Evolutionary conservation across 2,888 invertebrate species (phyloP).

Genomic region (Shargacucullia verbasci): DNA sequence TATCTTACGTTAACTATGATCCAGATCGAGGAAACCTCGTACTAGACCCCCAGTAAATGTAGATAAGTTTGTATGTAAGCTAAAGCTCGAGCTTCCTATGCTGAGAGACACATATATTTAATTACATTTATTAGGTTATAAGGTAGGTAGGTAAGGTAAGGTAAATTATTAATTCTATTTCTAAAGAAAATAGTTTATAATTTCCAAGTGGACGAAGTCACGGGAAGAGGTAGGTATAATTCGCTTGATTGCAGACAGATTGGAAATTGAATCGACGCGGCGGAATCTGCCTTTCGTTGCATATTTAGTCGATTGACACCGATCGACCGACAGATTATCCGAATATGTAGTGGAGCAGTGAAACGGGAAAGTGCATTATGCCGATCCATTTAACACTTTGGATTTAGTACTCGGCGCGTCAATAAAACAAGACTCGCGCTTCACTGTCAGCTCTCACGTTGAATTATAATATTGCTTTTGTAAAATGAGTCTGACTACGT

Average conservation of each 20-base stretch:
- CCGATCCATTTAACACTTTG: slow-evolving; percentile 62
- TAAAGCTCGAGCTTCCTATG: no score
- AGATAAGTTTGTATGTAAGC: no score
- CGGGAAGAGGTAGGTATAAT: background rate
- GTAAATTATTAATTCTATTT: no score
- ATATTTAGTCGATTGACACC: slow-evolving; percentile 54
- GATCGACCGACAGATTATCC: slow-evolving; percentile 42
- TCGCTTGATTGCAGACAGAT: slow-evolving; percentile 4
- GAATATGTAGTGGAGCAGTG: slow-evolving; percentile 30
- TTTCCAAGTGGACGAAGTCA: no score
- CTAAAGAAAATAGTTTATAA: no score
- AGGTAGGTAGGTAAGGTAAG: no score
- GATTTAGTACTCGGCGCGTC: slow-evolving; percentile 54
- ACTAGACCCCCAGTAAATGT: no score
- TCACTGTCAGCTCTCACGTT: slow-evolving; percentile 21
- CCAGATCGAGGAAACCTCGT: no score
- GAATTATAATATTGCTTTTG: slow-evolving; percentile 1
- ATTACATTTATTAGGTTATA: no score
- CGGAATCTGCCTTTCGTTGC: slow-evolving; percentile 10
- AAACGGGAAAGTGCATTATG: slow-evolving; percentile 55
- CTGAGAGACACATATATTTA: no score
- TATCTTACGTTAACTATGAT: no score
- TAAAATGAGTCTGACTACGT: slow-evolving; percentile 16
- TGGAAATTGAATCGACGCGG: slow-evolving; percentile 23
- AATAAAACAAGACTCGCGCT: slow-evolving; percentile 51